Conservation (phyloP, 2,797 vertebrate genomes). For the Gymnoscopelus microlampas region DNA sequence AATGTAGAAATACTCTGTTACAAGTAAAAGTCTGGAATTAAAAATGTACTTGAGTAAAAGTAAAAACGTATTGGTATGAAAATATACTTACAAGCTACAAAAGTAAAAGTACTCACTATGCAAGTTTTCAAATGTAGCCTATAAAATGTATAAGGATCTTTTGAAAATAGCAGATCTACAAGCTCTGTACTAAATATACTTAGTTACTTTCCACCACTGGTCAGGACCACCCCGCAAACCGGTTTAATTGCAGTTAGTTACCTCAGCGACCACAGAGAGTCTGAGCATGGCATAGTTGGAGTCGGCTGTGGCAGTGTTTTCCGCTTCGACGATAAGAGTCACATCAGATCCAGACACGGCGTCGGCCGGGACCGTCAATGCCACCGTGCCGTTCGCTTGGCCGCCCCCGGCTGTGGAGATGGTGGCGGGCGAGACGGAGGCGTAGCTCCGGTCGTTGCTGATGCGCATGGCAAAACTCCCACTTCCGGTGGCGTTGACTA, state of each 20-base stretch:
- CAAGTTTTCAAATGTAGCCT: too few relatives aligned
- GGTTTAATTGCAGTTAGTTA: constrained; percentile 44
- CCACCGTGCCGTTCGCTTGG: constrained; percentile 46
- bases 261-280: constrained; percentile 65
- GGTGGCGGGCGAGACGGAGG: constrained; percentile 14
- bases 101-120: too few relatives aligned
- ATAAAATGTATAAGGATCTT: too few relatives aligned
- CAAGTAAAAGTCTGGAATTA: too few relatives aligned
- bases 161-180: too few relatives aligned
- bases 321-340: constrained; percentile 71
- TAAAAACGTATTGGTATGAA: too few relatives aligned
- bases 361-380: constrained; percentile 42
- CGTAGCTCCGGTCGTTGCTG: constrained; percentile 61
- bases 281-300: constrained; percentile 70
- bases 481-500: constrained; percentile 21
- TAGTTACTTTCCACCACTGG: too few relatives aligned
- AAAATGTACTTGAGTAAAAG: too few relatives aligned
- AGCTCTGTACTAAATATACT: too few relatives aligned
- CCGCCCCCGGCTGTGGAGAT: constrained; percentile 43
- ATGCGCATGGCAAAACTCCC: constrained; percentile 52
- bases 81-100: too few relatives aligned
- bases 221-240: not conserved
- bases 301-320: constrained; percentile 53
- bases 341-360: constrained; percentile 70
- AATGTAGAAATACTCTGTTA: too few relatives aligned